phyloP scores from a whole-genome alignment of 1,140 invertebrate genomes.

The Coptotermes formosanus region DNA sequence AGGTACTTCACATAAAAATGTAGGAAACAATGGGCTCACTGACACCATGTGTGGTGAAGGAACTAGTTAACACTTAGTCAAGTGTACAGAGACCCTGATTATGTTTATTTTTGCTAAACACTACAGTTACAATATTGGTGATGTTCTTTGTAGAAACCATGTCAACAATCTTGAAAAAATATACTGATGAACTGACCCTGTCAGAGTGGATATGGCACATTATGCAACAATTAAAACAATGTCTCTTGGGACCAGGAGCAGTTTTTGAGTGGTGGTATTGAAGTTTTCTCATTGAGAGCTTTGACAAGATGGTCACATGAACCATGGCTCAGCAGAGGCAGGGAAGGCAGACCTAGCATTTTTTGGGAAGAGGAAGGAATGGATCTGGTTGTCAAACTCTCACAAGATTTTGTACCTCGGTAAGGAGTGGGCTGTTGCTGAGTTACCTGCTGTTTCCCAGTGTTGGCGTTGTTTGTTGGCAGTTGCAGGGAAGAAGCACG shows the following conservation, averaged over 20 bases:
- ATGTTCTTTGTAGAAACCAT: background rate
- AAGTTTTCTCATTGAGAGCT: slow-evolving; percentile 31
- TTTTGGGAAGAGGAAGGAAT: slow-evolving; percentile 22
- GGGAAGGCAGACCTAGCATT: slow-evolving; percentile 33
- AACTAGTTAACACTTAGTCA: too few relatives aligned
- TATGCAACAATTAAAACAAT: slow-evolving; percentile 36
- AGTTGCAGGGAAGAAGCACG: background rate
- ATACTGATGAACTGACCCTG: background rate
- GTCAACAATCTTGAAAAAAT: background rate
- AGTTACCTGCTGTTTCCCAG: background rate
- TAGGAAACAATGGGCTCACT: too few relatives aligned
- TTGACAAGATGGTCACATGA: slow-evolving; percentile 36
- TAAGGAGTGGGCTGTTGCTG: background rate
- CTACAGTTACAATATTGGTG: background rate
- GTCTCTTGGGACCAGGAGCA: slow-evolving; percentile 41
- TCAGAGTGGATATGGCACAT: background rate
- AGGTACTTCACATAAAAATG: too few relatives aligned
- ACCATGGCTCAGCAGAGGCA: slow-evolving; percentile 33
- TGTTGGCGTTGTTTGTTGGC: background rate
- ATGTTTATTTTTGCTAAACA: background rate
- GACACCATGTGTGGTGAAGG: too few relatives aligned
- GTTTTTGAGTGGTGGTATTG: slow-evolving; percentile 34
- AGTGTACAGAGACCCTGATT: background rate
- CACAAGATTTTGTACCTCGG: background rate
- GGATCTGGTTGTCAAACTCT: background rate